These are phyloP conservation scores for Craniophora ligustri DNA, from an alignment of 2,888 invertebrate species.

Conservation along the genomic window DNA sequence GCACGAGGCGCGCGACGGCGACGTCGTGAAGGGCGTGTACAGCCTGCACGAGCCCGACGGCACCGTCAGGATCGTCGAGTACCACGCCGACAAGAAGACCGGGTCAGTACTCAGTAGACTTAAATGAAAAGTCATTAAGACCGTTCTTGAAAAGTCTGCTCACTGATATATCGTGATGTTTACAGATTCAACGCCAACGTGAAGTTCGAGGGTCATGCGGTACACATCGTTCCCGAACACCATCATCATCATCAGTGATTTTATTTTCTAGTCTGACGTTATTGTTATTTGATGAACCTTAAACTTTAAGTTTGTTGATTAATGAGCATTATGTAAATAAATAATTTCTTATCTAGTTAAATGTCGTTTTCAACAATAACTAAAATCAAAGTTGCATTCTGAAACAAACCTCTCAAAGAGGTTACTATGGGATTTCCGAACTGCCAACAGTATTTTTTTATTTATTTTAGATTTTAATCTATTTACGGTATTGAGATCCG, in stretches of 20 bases:
- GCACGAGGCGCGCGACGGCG: constrained; percentile 83
- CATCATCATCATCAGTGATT: constrained; percentile 44
- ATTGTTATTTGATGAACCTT: constrained; percentile 11
- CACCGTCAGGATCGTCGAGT: constrained; percentile 68
- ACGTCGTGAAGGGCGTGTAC: constrained; percentile 88
- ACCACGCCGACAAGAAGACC: constrained; percentile 77
- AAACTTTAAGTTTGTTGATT: constrained; percentile 19
- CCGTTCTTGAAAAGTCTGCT: no score
- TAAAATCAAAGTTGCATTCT: no score
- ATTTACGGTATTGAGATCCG: no score
- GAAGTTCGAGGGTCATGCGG: constrained; percentile 51
- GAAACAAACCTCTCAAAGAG: no score
- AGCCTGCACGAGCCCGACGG: constrained; percentile 76
- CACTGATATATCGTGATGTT: not conserved
- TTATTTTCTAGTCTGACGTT: not conserved
- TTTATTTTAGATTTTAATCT: no score
- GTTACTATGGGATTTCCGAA: no score
- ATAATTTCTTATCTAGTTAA: no score
- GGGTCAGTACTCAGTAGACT: no score
- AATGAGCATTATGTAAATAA: not conserved
- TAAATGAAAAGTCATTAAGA: no score
- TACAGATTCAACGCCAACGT: constrained; percentile 54
- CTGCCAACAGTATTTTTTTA: no score
- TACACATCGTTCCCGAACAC: constrained; percentile 50
- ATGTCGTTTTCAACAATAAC: no score